These are phyloP conservation scores for Steinernema khuongi DNA, from an alignment of 1,140 invertebrate genomes.

Conservation along the genomic window DNA sequence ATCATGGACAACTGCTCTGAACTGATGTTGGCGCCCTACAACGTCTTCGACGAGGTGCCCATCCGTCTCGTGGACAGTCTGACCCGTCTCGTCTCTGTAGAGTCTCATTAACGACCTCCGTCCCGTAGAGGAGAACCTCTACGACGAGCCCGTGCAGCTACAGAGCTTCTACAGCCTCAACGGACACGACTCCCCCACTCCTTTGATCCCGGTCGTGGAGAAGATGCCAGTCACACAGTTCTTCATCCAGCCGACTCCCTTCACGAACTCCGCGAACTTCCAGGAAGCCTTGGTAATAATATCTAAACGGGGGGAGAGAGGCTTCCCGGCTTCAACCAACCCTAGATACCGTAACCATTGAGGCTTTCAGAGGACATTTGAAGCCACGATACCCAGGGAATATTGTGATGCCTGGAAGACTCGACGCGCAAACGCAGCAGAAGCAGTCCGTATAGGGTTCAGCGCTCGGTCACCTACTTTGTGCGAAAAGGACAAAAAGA, in stretches of 20 bases:
- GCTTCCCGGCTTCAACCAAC: too few relatives aligned
- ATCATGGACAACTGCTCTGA: neutral
- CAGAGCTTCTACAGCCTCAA: neutral
- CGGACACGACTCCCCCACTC: neutral
- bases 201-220: neutral
- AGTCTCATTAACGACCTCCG: neutral
- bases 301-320: too few relatives aligned
- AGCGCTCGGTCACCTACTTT: neutral
- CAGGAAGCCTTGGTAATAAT: neutral
- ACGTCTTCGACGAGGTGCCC: neutral
- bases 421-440: neutral
- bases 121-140: neutral
- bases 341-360: too few relatives aligned
- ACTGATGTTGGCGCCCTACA: neutral
- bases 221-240: neutral
- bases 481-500: conserved; percentile 4
- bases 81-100: neutral
- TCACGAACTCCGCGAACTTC: neutral
- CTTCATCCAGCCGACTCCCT: neutral
- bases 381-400: neutral
- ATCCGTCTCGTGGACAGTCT: neutral
- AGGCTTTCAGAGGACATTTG: neutral
- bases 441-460: neutral
- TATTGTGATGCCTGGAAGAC: neutral
- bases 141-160: neutral